Conservation (phyloP, 2,113 vertebrate genomes). For the Ptyas mucosa region DNA sequence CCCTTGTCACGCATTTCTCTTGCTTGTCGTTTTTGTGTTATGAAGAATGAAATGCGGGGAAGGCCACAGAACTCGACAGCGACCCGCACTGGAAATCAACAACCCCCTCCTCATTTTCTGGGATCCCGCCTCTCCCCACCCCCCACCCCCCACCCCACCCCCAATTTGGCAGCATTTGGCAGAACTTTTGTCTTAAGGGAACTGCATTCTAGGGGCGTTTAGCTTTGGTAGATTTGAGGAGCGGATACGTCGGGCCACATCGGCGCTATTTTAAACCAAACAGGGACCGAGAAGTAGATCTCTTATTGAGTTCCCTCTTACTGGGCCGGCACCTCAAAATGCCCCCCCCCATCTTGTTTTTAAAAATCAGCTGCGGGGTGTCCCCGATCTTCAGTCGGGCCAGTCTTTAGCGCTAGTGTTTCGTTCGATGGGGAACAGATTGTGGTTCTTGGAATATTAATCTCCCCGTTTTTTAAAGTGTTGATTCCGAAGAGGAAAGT, state of each 20-base stretch:
- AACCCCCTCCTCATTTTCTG: not conserved
- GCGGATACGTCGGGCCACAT: not conserved
- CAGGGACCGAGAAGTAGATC: not conserved
- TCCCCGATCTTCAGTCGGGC: not conserved
- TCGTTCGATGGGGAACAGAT: not conserved
- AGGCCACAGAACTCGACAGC: not conserved
- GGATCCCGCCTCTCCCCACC: fast-evolving
- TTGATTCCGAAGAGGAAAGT: conserved; percentile 22
- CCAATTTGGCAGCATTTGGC: not conserved
- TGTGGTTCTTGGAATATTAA: not conserved
- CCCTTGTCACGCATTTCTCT: not conserved
- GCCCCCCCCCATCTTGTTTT: not conserved
- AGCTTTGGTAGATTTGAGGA: not conserved
- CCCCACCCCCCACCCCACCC: no score
- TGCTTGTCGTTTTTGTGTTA: not conserved
- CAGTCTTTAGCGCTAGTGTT: not conserved
- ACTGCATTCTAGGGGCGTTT: not conserved
- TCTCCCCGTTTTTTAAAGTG: conserved; percentile 6
- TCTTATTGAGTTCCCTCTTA: not conserved
- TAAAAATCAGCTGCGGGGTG: not conserved
- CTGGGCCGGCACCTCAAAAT: not conserved
- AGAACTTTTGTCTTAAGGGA: not conserved
- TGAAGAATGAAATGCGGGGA: not conserved
- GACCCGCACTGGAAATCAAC: not conserved
- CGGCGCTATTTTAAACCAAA: no score